Conservation (phyloP, 2,797 vertebrate species). For the Lophotriccus pileatus region DNA sequence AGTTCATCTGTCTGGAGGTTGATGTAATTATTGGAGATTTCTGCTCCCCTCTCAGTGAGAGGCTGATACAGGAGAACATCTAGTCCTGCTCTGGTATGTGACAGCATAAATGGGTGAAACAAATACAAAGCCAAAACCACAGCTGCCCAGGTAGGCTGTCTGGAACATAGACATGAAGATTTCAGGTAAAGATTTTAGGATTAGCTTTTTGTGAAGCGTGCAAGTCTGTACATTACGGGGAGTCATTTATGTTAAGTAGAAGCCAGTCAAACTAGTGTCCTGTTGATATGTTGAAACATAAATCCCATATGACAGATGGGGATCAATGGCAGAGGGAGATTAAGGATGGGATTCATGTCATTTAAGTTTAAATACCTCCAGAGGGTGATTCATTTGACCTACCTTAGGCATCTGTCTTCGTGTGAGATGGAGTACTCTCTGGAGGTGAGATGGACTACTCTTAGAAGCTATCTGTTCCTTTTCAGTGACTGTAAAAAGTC, state of each 20-base stretch:
- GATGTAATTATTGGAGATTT: neutral
- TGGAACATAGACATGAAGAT: neutral
- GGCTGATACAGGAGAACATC: neutral
- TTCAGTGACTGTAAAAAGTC: neutral
- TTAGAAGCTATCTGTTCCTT: neutral
- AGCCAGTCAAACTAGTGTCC: neutral
- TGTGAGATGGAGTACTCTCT: neutral
- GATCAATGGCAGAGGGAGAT: conserved; percentile 26
- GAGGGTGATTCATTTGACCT: conserved; percentile 58
- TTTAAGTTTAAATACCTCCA: conserved; percentile 38
- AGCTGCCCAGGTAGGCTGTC: neutral
- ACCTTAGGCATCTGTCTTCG: neutral
- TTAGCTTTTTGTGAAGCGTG: neutral
- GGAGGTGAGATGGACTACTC: neutral
- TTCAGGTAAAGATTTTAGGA: neutral
- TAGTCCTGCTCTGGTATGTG: neutral
- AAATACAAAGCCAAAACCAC: neutral
- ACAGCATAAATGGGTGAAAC: neutral
- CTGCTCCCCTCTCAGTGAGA: neutral
- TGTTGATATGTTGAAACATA: conserved; percentile 22
- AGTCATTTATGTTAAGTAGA: neutral
- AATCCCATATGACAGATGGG: neutral
- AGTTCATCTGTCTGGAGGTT: neutral
- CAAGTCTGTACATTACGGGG: neutral
- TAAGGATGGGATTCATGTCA: conserved; percentile 34